Evolutionary conservation across 2,797 vertebrate genomes (phyloP).

Genomic region (Austrolebias charrua): DNA sequence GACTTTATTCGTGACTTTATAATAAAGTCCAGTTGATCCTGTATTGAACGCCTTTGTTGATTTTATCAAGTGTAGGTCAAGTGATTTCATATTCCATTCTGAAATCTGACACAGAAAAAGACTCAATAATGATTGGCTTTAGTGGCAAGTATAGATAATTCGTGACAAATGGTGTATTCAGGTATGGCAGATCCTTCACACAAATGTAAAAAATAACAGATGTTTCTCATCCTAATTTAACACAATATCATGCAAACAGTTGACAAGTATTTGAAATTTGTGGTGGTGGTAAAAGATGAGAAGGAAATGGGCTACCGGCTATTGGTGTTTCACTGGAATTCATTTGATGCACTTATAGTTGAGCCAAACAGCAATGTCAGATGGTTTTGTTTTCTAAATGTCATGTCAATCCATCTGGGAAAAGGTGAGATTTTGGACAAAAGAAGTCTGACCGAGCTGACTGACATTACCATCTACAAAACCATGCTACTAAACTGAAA

Average conservation of each 20-base stretch:
- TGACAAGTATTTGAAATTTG: background rate
- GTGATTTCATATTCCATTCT: background rate
- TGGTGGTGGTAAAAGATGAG: background rate
- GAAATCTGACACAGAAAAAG: background rate
- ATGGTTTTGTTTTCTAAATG: slow-evolving; percentile 7
- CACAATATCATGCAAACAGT: background rate
- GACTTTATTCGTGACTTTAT: no score
- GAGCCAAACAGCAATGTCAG: background rate
- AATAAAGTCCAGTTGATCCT: no score
- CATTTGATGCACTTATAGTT: background rate
- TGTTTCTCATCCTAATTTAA: background rate
- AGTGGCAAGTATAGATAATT: background rate
- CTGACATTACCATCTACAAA: background rate
- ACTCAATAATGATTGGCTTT: background rate
- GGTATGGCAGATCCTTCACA: background rate
- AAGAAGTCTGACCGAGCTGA: background rate
- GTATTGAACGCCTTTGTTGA: no score
- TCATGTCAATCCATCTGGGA: background rate
- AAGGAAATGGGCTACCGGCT: background rate
- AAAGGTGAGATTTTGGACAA: background rate
- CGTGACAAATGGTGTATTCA: background rate
- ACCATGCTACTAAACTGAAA: background rate
- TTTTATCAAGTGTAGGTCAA: background rate
- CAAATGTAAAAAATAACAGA: background rate
- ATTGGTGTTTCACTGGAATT: background rate